These are phyloP conservation scores for Rhinoraja longicauda DNA, from an alignment of 2,797 vertebrate species.

Conservation along the genomic window DNA sequence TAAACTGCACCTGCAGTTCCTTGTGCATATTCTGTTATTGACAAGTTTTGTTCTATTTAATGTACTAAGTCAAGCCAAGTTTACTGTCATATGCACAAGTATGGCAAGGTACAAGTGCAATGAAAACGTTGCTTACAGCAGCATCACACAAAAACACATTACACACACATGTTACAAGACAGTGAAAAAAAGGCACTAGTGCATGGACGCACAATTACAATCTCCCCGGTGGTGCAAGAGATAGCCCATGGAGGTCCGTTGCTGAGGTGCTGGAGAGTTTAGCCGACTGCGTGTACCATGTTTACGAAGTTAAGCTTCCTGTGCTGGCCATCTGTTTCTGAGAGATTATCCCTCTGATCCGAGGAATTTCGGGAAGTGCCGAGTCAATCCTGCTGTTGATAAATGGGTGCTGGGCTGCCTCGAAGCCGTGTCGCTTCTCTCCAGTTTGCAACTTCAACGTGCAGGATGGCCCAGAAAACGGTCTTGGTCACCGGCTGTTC, in stretches of 20 bases:
- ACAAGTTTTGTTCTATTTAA: not conserved
- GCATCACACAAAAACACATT: too few relatives aligned
- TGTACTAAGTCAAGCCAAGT: too few relatives aligned
- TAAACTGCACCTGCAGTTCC: not conserved
- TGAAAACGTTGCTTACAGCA: too few relatives aligned
- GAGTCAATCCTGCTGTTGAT: constrained; percentile 59
- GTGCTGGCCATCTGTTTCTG: constrained; percentile 19
- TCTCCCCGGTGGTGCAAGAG: too few relatives aligned
- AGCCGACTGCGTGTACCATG: not conserved
- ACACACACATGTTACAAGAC: too few relatives aligned
- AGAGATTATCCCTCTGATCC: constrained; percentile 59
- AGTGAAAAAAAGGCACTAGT: too few relatives aligned
- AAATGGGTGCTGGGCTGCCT: constrained; percentile 47
- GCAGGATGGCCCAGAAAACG: constrained; percentile 66
- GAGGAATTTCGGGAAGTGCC: constrained; percentile 56
- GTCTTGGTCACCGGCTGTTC: constrained; percentile 82
- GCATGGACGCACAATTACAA: too few relatives aligned
- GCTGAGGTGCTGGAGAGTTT: too few relatives aligned
- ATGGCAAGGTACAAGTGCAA: too few relatives aligned
- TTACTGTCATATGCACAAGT: too few relatives aligned
- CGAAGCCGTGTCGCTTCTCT: constrained; percentile 30
- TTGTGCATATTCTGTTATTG: too few relatives aligned
- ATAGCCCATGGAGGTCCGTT: too few relatives aligned
- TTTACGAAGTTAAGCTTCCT: constrained; percentile 44
- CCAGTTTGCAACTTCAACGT: constrained; percentile 36